Evolutionary conservation across 2,113 vertebrate genomes (phyloP), one percentile per base, ranked within the genome.

Genomic region (Anhinga anhinga): DNA sequence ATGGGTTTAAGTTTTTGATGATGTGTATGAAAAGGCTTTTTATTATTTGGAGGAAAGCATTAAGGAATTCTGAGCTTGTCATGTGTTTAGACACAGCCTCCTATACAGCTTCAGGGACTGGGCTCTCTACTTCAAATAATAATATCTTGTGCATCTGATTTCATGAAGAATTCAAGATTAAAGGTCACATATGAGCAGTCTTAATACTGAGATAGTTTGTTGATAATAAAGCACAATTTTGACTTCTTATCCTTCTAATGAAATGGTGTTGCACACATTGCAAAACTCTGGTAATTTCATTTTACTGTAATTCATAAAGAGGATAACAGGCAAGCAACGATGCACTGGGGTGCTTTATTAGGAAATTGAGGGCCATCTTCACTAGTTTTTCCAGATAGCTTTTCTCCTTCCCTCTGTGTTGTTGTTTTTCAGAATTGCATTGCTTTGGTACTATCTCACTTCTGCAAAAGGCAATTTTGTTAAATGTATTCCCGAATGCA

Each of bases 381-480:
- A 71, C 66, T 50, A 22, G 40, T 21, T 86, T 96, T 96, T 94
- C 92, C 34, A 53, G 63, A 67, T 25, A 84, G 86, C 32, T 85
- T 93, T 94, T 90, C 74, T 96, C 66, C 66, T 88, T 93, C 66
- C 56, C 53, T 91, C 55, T 88, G 56, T 87, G 82, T 77, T 97
- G 92, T 90, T 95, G 87, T 97, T 97, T 97, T 96, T 76, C 86
- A 95, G 91, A 97, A 95, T 89, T 63, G 55, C 80, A n/a, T 91
- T 90, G 45, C 92, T 96, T 96, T 84, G 36, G 89, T 96, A 61
- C 63, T 89, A 85, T 82, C 92, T 96, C 92, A 84, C 71, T 98
- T 96, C 78, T 96, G 93, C 84, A 94, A 94, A 96, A 98, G 94
- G 86, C 97, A 97, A 93, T 97, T 98, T 98, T 96, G 92, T 97